Conservation (phyloP, 2,797 vertebrate species). For the Paramormyrops hopkinsi region DNA sequence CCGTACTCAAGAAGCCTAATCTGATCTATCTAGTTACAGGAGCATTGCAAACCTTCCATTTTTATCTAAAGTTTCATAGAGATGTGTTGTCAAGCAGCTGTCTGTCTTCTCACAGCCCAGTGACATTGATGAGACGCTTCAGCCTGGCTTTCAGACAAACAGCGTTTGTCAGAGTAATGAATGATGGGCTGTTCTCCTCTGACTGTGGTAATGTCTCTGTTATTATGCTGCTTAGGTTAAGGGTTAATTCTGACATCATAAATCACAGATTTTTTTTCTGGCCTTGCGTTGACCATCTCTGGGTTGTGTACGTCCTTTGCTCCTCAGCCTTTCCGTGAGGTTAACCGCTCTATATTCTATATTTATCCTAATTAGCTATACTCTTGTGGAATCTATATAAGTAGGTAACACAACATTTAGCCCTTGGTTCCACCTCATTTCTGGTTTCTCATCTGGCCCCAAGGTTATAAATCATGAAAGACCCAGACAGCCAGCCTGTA, state of each 20-base stretch:
- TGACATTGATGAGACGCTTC: not conserved
- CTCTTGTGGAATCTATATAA: not conserved
- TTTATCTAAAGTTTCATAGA: not conserved
- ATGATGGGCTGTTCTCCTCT: not conserved
- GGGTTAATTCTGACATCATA: not conserved
- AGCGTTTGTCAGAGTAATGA: slow-evolving; percentile 5
- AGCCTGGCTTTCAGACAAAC: slow-evolving; percentile 7
- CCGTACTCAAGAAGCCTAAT: not conserved
- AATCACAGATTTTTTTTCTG: not conserved
- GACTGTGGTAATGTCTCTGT: not conserved
- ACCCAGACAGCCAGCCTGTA: not conserved
- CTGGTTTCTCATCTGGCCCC: not conserved
- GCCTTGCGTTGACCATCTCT: not conserved
- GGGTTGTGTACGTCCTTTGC: not conserved
- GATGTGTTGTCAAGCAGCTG: slow-evolving; percentile 8
- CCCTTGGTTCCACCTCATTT: not conserved
- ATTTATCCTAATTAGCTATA: slow-evolving; percentile 3
- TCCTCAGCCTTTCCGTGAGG: not conserved
- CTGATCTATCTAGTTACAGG: slow-evolving; percentile 2
- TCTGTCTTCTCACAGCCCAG: not conserved
- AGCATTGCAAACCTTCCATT: not conserved
- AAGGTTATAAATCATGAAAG: not conserved
- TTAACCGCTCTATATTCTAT: not conserved
- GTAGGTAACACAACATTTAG: not conserved
- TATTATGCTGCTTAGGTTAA: not conserved